Conservation (phyloP, 2,797 vertebrate genomes). For the Linurgus olivaceus region DNA sequence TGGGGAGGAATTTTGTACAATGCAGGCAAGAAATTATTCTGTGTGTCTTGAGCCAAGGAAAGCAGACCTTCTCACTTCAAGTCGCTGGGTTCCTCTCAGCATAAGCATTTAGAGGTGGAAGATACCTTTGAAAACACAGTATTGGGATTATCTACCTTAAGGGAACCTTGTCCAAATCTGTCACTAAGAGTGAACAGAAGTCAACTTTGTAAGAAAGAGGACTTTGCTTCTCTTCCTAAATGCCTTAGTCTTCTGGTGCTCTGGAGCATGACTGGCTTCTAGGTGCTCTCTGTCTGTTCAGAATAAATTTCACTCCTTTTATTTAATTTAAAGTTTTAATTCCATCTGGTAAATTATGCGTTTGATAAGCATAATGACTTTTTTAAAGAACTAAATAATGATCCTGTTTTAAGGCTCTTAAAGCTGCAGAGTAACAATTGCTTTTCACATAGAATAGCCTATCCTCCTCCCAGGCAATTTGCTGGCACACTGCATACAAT, state of each 20-base stretch:
- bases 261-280: background rate
- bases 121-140: background rate
- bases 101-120: background rate
- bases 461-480: background rate
- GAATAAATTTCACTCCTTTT: background rate
- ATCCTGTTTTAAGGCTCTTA: background rate
- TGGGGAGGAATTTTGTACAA: background rate
- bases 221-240: background rate
- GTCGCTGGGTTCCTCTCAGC: rapidly evolving
- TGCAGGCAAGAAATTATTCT: background rate
- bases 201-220: background rate
- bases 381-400: background rate
- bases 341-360: background rate
- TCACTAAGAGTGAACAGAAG: background rate
- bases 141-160: background rate
- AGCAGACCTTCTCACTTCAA: background rate
- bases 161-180: background rate
- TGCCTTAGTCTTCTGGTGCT: background rate
- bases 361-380: background rate
- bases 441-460: background rate
- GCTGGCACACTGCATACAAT: background rate
- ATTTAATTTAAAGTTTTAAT: background rate
- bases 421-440: background rate
- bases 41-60: background rate
- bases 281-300: background rate